Evolutionary conservation across 2,888 invertebrate species (phyloP).

Genomic region (Zeuzera pyrina): DNA sequence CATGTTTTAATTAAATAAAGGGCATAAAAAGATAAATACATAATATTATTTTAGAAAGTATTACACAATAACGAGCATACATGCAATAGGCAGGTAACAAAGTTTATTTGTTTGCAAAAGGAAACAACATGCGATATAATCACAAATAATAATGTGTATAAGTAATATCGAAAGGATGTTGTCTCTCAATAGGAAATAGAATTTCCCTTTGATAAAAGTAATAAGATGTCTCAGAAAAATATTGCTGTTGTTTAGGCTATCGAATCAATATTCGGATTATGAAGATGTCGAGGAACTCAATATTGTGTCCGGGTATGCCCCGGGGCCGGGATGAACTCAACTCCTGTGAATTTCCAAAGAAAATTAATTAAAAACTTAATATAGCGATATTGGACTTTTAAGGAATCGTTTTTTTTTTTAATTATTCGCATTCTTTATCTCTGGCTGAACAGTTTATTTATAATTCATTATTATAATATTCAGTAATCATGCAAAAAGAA

Average conservation of each 20-base stretch:
- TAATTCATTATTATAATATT: conserved; percentile 3
- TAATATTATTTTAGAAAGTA: too few species aligned
- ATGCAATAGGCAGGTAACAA: too few species aligned
- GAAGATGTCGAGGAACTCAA: conserved; percentile 29
- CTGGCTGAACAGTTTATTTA: too few species aligned
- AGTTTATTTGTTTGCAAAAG: background rate
- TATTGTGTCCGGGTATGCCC: conserved; percentile 31
- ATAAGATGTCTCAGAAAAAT: conserved; percentile 20
- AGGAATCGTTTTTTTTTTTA: conserved; percentile 28
- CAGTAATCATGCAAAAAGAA: too few species aligned
- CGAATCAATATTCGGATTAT: conserved; percentile 26
- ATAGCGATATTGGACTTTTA: conserved; percentile 46
- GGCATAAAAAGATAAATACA: too few species aligned
- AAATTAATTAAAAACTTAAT: conserved; percentile 63
- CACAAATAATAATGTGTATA: conserved; percentile 8
- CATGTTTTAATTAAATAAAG: too few species aligned
- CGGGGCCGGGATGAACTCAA: conserved; percentile 34
- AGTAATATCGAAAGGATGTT: conserved; percentile 13
- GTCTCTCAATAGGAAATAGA: conserved; percentile 18
- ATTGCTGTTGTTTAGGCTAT: conserved; percentile 8
- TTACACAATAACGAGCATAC: too few species aligned
- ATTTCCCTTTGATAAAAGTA: conserved; percentile 22
- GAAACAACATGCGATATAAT: conserved; percentile 8
- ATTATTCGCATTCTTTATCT: too few species aligned
- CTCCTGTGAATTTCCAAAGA: conserved; percentile 39